Base-by-base conservation (phyloP, 1,140 invertebrate species). In the Coptotermes formosanus region DNA sequence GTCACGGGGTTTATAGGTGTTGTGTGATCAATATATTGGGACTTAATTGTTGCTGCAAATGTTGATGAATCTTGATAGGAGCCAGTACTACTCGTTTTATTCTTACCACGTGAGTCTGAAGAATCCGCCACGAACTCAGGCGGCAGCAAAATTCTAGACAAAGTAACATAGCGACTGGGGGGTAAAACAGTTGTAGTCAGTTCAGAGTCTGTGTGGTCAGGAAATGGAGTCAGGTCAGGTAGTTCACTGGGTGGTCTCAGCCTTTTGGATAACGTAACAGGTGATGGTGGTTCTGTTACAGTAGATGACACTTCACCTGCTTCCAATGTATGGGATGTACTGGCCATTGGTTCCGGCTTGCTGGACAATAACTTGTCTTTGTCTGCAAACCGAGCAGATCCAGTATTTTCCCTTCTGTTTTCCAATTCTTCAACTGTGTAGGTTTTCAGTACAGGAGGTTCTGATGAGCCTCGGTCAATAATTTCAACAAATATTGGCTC, bases 391-490 rank as follows among this genome's bases (percentile, higher is more conserved):
- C 1, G 1, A 64, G 59, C 8, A 21, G 59, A n/a, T 23, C 19
- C 21, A 25, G 59, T 75, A 8, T 25, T 11, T 6, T 16, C n/a
- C 0, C n/a, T 75, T 75, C 25, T 25, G 6, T 16, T 75, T 30
- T 75, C 64, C n/a, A 75, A 30, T 75, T 75, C 64, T 30, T 75
- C 25, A 75, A 75, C 64, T n/a, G 64, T 75, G n/a, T n/a, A 75
- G 14, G 64, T 30, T 30, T 75, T 75, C 64, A 75, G 30, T 8
- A n/a, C 7, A n/a, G 64, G 64, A 75, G 64, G 64, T 75, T 75
- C 64, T 75, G 64, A 75, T 16, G 64, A 30, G 0, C 64, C 64
- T 75, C 64, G 25, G n/a, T 30, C 6, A 75, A 75, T 75, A 75
- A 75, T 75, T n/a, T 75, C 64, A 25, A 75, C n/a, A 75, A 75